These are phyloP conservation scores for Bergia sp. DNA, from an alignment of 92 coral and sea anemone species.

Conservation along the genomic window DNA sequence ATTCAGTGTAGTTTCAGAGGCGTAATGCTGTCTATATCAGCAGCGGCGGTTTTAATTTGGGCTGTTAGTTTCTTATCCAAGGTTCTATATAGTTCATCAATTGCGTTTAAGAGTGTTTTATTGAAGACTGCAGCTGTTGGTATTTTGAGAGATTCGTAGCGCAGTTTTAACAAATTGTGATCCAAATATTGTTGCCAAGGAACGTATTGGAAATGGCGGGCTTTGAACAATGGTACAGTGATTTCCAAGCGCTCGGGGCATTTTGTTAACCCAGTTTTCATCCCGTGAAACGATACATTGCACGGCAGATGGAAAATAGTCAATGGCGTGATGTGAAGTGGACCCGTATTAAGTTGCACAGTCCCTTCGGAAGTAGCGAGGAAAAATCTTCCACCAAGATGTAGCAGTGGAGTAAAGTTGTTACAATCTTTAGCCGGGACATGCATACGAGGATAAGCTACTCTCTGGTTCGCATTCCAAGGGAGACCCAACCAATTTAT, in stretches of 20 bases:
- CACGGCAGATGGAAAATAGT: conserved; percentile 52
- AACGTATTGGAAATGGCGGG: conserved; percentile 30
- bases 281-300: conserved; percentile 23
- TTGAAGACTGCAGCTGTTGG: conserved; percentile 7
- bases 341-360: conserved; percentile 28
- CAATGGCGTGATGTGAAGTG: conserved; percentile 35
- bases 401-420: conserved; percentile 23
- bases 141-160: conserved; percentile 2
- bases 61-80: neutral
- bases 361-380: conserved; percentile 37
- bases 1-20: conserved; percentile 3
- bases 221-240: conserved; percentile 36
- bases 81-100: neutral
- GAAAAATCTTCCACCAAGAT: conserved; percentile 56
- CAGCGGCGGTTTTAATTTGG: neutral
- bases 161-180: neutral
- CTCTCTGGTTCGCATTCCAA: conserved; percentile 29
- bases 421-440: conserved; percentile 26
- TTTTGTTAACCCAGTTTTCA: conserved; percentile 27
- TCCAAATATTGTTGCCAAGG: conserved; percentile 46
- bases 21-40: neutral
- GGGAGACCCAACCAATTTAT: conserved; percentile 58
- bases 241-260: conserved; percentile 44
- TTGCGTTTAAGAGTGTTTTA: conserved; percentile 1
- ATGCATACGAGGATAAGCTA: conserved; percentile 31